phyloP scores from a whole-genome alignment of 2,797 vertebrate genomes.

The Eulemur albifrons region DNA sequence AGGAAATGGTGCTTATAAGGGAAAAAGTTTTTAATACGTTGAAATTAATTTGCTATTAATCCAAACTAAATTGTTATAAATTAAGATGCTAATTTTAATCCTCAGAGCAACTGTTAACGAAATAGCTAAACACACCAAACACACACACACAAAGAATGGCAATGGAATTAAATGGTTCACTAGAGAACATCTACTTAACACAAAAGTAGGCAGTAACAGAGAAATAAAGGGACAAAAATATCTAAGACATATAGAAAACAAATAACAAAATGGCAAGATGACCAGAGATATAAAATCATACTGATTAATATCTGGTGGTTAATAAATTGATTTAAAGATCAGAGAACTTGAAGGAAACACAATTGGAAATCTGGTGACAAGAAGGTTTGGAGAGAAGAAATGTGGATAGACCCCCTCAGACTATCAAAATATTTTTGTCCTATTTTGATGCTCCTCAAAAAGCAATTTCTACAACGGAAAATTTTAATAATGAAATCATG shows the following conservation, averaged over 20 bases:
- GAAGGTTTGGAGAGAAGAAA: background rate
- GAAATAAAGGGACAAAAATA: background rate
- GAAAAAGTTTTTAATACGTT: background rate
- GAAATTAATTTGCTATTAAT: background rate
- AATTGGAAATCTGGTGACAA: background rate
- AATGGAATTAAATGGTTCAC: background rate
- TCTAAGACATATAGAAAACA: background rate
- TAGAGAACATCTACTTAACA: background rate
- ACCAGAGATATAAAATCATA: background rate
- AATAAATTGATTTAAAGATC: background rate
- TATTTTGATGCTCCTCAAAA: background rate
- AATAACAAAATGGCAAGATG: background rate
- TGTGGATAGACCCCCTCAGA: background rate
- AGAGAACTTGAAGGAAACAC: background rate
- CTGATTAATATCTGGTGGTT: background rate
- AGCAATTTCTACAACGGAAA: background rate
- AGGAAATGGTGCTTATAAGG: background rate
- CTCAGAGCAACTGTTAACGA: background rate
- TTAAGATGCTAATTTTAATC: background rate
- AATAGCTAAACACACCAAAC: too few relatives aligned
- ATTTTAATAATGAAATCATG: background rate
- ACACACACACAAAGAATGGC: too few relatives aligned
- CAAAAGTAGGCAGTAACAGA: background rate
- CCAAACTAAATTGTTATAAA: background rate
- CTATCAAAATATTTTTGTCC: background rate